Evolutionary conservation across 2,113 vertebrate genomes (phyloP).

Genomic region (Ascaphus truei): DNA sequence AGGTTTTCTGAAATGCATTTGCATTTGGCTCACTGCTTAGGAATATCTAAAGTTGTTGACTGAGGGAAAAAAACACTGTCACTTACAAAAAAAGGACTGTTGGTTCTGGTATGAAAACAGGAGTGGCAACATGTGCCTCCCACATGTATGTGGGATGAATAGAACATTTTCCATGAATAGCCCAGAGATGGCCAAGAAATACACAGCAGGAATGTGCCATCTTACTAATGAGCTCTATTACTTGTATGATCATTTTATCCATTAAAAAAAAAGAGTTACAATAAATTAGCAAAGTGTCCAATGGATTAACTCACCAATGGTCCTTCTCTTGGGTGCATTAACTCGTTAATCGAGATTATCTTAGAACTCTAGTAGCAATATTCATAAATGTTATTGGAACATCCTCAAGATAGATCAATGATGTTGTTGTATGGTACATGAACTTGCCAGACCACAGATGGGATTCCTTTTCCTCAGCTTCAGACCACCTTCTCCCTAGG

Average conservation of each 20-base stretch:
- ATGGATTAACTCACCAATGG: too few relatives aligned
- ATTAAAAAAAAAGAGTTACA: too few relatives aligned
- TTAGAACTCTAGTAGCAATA: too few relatives aligned
- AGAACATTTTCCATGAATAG: conserved; percentile 11
- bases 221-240: conserved; percentile 32
- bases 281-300: too few relatives aligned
- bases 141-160: not conserved
- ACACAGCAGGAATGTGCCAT: conserved; percentile 45
- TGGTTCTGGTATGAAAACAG: conserved; percentile 22
- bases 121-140: conserved; percentile 32
- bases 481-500: not conserved
- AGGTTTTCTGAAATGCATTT: not conserved
- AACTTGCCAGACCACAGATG: conserved; percentile 1
- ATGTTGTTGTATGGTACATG: conserved; percentile 2
- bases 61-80: not conserved
- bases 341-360: too few relatives aligned
- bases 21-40: conserved; percentile 23
- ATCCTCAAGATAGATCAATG: conserved; percentile 1
- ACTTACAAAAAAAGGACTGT: conserved; percentile 3
- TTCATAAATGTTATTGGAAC: too few relatives aligned
- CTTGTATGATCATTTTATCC: not conserved
- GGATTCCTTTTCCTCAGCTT: too few relatives aligned
- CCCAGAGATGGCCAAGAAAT: conserved; percentile 30
- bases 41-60: conserved; percentile 24
- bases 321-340: too few relatives aligned